phyloP scores from a whole-genome alignment of 2,113 vertebrate genomes.

The Eupsittula cactorum region DNA sequence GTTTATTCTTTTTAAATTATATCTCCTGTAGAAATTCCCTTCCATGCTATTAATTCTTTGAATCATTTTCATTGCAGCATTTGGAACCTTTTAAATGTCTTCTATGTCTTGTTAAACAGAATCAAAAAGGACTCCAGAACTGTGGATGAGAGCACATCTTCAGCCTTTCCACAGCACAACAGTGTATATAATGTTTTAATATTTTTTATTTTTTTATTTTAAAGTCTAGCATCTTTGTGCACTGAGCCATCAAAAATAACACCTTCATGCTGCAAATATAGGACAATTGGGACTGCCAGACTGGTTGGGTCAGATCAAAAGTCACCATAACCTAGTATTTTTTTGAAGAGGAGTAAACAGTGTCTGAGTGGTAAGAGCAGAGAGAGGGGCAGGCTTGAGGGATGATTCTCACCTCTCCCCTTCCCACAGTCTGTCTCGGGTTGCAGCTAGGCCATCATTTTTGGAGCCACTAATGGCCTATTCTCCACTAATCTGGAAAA shows the following conservation, averaged over 20 bases:
- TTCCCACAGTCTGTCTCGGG: neutral
- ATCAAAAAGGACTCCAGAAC: constrained; percentile 23
- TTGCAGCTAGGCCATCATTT: constrained; percentile 56
- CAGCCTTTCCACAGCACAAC: constrained; percentile 23
- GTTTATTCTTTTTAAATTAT: constrained; percentile 40
- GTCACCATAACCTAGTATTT: neutral
- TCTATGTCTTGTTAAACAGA: constrained; percentile 36
- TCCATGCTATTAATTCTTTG: constrained; percentile 17
- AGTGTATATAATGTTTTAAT: neutral
- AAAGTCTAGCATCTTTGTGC: neutral
- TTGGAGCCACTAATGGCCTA: constrained; percentile 52
- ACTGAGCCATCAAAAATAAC: neutral
- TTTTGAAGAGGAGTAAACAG: neutral
- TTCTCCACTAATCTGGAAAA: constrained; percentile 47
- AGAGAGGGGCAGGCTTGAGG: neutral
- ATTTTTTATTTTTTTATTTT: neutral
- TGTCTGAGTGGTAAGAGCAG: neutral
- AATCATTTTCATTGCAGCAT: constrained; percentile 39
- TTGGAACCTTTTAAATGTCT: constrained; percentile 37
- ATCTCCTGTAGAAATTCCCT: constrained; percentile 51
- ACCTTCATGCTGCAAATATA: constrained; percentile 23
- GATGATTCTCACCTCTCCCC: neutral
- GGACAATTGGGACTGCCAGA: neutral
- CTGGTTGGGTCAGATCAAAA: neutral
- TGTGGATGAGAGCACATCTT: neutral